Evolutionary conservation across 2,113 vertebrate species (phyloP), one percentile per base, ranked within the genome.

Genomic region (Pterocles gutturalis): DNA sequence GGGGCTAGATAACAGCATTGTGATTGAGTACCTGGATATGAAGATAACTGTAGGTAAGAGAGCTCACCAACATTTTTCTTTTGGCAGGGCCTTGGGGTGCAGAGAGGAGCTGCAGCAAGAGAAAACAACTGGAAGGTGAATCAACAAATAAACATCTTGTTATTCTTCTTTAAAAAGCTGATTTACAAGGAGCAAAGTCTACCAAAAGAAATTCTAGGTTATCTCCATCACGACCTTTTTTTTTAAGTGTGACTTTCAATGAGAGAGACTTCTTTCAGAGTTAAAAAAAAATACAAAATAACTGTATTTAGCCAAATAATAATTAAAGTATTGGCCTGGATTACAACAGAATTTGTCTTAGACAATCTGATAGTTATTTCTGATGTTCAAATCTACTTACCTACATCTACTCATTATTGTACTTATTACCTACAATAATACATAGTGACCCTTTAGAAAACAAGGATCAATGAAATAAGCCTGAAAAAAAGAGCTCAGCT

Each of bases 401-500:
- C 26, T 72, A 10, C 25, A 18, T 48, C n/a, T 36, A 46, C 24
- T 49, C 34, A 51, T 41, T 33, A 15, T 29, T 15, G 49, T 22
- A 15, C 45, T 87, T 41, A 31, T n/a, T 8, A 69, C 21, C 51
- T 53, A 33, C 29, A 65, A 24, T 25, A 54, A 21, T 0, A n/a
- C 43, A 20, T 1, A 55, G 15, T 61, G 54, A 17, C 5, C 43
- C 31, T 69, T 46, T 3, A 73, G 67, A 66, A 85, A 77, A 72
- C 0, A 57, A 71, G 6, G 67, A 45, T 83, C 78, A 66, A 66
- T 25, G 20, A 86, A 83, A 64, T 3, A 57, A 80, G 53, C 15
- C 45, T 61, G 62, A 33, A 65, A 93, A 77, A 94, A 83, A 65
- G 49, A 96, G 73, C 84, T 78, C 41, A 64, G 65, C 81, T 94